Percentiles rank a stretch among this genome's conserved stretches.
Evolutionary conservation across 2,888 invertebrate genomes (phyloP).

Genomic region (Cantharis rufa): DNA sequence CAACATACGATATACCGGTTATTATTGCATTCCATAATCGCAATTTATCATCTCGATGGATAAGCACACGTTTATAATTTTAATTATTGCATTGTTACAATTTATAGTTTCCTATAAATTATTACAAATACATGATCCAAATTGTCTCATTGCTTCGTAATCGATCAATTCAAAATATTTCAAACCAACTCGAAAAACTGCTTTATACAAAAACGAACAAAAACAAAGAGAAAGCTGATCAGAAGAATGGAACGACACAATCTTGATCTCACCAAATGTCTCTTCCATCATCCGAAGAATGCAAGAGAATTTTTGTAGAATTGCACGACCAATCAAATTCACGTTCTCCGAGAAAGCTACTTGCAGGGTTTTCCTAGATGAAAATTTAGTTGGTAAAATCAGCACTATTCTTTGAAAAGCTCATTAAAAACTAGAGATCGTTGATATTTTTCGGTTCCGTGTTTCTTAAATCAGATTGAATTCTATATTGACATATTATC

Average conservation of each 20-base stretch:
- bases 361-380: no score
- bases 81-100: neutral
- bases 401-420: no score
- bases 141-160: neutral
- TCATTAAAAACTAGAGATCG: no score
- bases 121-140: neutral
- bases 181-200: neutral
- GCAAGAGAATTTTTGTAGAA: neutral
- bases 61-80: constrained; percentile 1
- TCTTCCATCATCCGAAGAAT: neutral
- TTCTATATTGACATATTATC: neutral
- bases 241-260: neutral
- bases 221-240: neutral
- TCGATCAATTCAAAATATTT: neutral
- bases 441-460: no score
- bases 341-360: neutral
- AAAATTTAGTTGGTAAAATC: no score
- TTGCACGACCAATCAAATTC: neutral
- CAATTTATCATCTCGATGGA: constrained; percentile 16
- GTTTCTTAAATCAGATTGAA: neutral
- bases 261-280: neutral
- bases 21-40: constrained; percentile 30
- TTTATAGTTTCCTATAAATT: neutral
- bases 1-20: constrained; percentile 33
- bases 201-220: neutral